These are phyloP conservation scores for Chymomyza fuscimana DNA, from an alignment of 2,888 invertebrate species.

Conservation along the genomic window DNA sequence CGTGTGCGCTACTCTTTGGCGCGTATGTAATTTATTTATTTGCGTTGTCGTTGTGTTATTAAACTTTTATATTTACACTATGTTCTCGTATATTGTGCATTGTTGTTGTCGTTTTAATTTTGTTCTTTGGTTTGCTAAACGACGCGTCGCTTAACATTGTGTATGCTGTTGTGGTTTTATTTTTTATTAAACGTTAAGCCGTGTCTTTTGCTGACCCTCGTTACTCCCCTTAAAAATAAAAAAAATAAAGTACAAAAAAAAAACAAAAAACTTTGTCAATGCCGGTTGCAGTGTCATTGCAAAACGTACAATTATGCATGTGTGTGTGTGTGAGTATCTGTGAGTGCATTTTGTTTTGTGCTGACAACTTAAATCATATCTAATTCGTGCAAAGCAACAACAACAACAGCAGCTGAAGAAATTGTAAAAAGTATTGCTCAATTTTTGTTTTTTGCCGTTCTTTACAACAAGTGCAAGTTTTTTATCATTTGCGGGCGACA, in stretches of 20 bases:
- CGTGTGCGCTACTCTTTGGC: constrained; percentile 46
- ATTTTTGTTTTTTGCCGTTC: background rate
- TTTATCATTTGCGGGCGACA: constrained; percentile 29
- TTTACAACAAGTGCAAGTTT: constrained; percentile 19
- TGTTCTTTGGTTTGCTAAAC: background rate
- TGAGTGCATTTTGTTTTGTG: constrained; percentile 37
- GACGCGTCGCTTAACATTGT: constrained; percentile 22
- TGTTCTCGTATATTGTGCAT: constrained; percentile 19
- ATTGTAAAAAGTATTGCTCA: constrained; percentile 16
- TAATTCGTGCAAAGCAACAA: constrained; percentile 31
- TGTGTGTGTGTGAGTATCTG: constrained; percentile 17
- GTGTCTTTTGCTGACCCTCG: constrained; percentile 34
- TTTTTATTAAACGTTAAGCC: constrained; percentile 34
- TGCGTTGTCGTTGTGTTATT: constrained; percentile 59
- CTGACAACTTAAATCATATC: constrained; percentile 38
- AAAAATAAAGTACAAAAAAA: constrained; percentile 15
- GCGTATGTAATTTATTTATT: constrained; percentile 51
- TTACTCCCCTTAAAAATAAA: background rate
- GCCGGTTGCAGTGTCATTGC: constrained; percentile 48
- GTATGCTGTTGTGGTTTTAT: constrained; percentile 44
- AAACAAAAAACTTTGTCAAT: constrained; percentile 52
- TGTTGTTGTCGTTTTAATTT: constrained; percentile 6
- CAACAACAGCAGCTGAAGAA: constrained; percentile 10
- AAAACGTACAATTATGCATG: constrained; percentile 3
- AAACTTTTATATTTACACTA: constrained; percentile 54